Evolutionary conservation across 1,140 invertebrate species (phyloP).

Genomic region (Drosophila sulfurigaster): DNA sequence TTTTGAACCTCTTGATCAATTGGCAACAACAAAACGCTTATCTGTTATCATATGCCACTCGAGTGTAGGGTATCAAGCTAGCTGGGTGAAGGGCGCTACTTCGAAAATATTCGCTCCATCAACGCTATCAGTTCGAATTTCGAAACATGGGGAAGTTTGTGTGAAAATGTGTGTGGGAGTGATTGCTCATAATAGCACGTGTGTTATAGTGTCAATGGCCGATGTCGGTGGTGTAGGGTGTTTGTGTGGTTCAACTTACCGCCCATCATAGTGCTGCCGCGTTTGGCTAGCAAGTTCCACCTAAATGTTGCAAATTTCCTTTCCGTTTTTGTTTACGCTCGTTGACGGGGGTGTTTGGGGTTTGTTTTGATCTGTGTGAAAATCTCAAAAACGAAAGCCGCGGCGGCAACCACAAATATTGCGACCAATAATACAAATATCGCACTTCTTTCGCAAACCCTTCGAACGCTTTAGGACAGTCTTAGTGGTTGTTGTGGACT

Average conservation of each 20-base stretch:
- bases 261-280: constrained; percentile 72
- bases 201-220: constrained; percentile 14
- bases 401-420: constrained; percentile 26
- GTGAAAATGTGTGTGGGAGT: neutral
- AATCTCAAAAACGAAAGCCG: constrained; percentile 58
- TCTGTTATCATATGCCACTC: neutral
- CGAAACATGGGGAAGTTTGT: constrained; percentile 5
- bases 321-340: constrained; percentile 3
- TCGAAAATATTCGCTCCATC: neutral
- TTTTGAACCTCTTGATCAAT: neutral
- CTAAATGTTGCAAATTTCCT: constrained; percentile 53
- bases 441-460: constrained; percentile 68
- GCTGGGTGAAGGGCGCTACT: constrained; percentile 15
- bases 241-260: constrained; percentile 56
- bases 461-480: constrained; percentile 63
- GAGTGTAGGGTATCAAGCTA: constrained; percentile 10
- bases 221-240: neutral
- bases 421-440: constrained; percentile 34
- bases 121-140: constrained; percentile 16
- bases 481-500: constrained; percentile 22
- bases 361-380: constrained; percentile 6
- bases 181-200: neutral
- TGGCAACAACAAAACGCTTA: neutral
- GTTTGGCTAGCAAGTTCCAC: constrained; percentile 67
- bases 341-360: constrained; percentile 1